Conservation (phyloP, 1,140 invertebrate species). For the Gonatopus flavifemur region DNA sequence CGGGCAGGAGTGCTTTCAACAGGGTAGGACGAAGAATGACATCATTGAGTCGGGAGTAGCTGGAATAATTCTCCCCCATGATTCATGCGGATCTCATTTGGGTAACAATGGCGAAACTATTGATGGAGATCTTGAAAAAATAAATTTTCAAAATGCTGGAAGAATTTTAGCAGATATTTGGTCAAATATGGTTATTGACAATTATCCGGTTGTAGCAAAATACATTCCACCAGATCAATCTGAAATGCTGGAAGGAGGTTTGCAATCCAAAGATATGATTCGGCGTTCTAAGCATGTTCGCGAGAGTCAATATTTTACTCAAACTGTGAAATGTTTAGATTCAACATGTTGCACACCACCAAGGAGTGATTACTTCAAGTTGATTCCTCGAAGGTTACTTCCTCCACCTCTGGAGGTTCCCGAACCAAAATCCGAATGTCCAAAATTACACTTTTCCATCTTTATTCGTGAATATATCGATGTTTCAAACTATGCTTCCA, state of each 20-base stretch:
- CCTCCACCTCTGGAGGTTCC: conserved; percentile 2
- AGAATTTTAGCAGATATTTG: conserved; percentile 35
- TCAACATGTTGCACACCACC: too few species aligned
- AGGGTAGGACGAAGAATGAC: conserved; percentile 42
- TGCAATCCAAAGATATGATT: neutral
- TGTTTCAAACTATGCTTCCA: too few species aligned
- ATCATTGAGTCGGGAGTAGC: conserved; percentile 44
- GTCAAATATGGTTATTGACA: conserved; percentile 25
- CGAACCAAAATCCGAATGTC: too few species aligned
- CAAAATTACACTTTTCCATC: too few species aligned
- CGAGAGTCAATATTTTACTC: neutral
- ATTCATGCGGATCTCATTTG: conserved; percentile 47
- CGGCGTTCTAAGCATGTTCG: conserved; percentile 12
- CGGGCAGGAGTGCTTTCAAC: conserved; percentile 44
- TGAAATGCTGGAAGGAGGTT: neutral
- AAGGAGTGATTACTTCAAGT: too few species aligned
- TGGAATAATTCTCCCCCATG: conserved; percentile 46
- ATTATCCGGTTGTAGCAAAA: conserved; percentile 14
- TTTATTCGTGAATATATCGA: too few species aligned
- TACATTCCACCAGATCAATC: too few species aligned
- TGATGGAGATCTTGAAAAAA: conserved; percentile 37
- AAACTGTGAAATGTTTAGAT: too few species aligned
- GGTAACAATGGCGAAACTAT: conserved; percentile 38
- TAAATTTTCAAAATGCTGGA: conserved; percentile 41
- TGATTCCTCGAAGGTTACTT: conserved; percentile 4